These are phyloP conservation scores for Microctenopoma lineatum DNA, from an alignment of 2,797 vertebrate species.

Conservation along the genomic window DNA sequence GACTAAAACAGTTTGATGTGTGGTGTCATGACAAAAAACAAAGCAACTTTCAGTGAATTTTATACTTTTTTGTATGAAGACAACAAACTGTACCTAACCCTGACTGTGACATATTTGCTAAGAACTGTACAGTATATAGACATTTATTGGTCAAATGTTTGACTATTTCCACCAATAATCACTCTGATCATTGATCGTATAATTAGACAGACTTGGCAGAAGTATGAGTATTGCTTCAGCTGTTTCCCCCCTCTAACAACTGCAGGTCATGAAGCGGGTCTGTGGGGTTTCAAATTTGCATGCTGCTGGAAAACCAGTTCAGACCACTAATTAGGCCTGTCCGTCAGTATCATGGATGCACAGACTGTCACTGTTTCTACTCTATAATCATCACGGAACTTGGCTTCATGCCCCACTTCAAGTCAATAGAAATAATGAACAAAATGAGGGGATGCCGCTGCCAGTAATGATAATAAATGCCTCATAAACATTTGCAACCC, in stretches of 20 bases:
- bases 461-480: constrained; percentile 65
- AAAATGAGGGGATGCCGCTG: constrained; percentile 59
- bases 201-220: constrained; percentile 15
- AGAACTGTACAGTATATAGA: too few relatives aligned
- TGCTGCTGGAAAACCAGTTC: constrained; percentile 45
- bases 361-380: constrained; percentile 48
- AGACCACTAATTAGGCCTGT: constrained; percentile 61
- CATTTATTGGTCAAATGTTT: too few relatives aligned
- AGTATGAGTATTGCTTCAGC: constrained; percentile 17
- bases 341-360: constrained; percentile 56
- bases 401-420: constrained; percentile 55
- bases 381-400: constrained; percentile 65
- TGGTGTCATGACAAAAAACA: too few relatives aligned
- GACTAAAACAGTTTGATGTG: too few relatives aligned
- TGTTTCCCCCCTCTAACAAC: constrained; percentile 32
- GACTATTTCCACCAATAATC: constrained; percentile 6
- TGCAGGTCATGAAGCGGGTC: constrained; percentile 38
- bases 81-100: neutral
- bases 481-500: constrained; percentile 52
- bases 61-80: neutral
- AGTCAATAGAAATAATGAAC: constrained; percentile 68
- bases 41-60: too few relatives aligned
- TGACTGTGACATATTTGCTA: too few relatives aligned
- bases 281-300: constrained; percentile 42
- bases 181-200: constrained; percentile 6